phyloP scores from a whole-genome alignment of 2,113 vertebrate genomes.

The Onychorhynchus coronatus region DNA sequence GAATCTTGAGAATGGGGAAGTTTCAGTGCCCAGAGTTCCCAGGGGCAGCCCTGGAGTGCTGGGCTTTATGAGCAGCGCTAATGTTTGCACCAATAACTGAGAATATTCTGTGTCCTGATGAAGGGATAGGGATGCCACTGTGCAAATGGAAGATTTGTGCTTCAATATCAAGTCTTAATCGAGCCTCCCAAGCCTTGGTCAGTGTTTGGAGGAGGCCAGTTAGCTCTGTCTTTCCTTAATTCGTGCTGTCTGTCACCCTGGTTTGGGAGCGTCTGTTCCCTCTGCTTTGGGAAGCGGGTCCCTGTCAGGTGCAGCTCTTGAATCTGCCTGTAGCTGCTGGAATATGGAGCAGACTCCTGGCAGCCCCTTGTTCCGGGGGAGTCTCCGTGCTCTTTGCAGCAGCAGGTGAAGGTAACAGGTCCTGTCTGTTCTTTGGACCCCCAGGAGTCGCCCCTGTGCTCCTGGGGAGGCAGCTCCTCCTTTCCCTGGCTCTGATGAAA shows the following conservation, averaged over 20 bases:
- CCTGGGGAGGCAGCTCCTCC: not conserved
- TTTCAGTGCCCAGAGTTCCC: not conserved
- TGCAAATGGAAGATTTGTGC: not conserved
- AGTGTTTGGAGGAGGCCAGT: not conserved
- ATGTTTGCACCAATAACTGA: not conserved
- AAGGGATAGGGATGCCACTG: not conserved
- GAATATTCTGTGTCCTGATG: not conserved
- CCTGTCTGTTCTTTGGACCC: too few species aligned
- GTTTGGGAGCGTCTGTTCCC: not conserved
- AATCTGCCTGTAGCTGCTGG: not conserved
- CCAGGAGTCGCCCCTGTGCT: not conserved
- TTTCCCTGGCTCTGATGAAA: not conserved
- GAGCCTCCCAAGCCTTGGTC: not conserved
- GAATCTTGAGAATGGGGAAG: not conserved
- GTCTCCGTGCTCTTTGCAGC: accelerated
- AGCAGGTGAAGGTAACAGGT: not conserved
- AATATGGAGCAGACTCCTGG: not conserved
- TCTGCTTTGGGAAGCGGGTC: not conserved
- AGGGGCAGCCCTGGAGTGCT: not conserved
- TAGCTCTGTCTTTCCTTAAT: not conserved
- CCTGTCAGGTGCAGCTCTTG: not conserved
- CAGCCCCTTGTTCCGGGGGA: not conserved
- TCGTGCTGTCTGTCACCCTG: not conserved
- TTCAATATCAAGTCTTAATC: not conserved
- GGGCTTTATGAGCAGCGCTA: not conserved